Evolutionary conservation across 1,140 invertebrate genomes (phyloP).

Genomic region (Carcinoscorpius rotundicauda): DNA sequence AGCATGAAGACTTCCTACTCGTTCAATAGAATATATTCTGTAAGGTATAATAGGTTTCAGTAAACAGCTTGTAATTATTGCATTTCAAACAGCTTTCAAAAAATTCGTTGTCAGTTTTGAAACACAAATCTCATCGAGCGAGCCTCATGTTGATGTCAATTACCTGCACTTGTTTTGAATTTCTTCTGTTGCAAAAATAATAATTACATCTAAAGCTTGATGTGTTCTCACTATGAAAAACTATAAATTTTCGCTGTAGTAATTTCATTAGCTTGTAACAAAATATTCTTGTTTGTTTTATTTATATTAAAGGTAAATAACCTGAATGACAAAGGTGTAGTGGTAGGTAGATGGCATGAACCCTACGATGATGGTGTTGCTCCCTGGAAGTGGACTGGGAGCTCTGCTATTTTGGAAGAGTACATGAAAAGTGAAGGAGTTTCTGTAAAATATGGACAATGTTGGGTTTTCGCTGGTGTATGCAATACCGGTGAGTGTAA

Average conservation of each 20-base stretch:
- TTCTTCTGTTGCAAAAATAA: too few species aligned
- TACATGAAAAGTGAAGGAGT: constrained; percentile 41
- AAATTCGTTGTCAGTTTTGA: not conserved
- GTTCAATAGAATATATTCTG: too few species aligned
- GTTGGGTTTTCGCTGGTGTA: constrained; percentile 65
- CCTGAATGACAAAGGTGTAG: constrained; percentile 48
- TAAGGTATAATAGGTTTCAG: too few species aligned
- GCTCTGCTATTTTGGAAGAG: constrained; percentile 46
- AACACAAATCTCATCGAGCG: too few species aligned
- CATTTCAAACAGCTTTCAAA: not conserved
- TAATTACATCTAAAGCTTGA: too few species aligned
- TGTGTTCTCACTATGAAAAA: too few species aligned
- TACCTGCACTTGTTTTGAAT: too few species aligned
- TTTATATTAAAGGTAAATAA: constrained; percentile 5
- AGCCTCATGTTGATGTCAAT: too few species aligned
- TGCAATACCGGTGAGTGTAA: constrained; percentile 45
- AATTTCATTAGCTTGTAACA: too few species aligned
- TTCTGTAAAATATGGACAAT: constrained; percentile 61
- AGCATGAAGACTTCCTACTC: too few species aligned
- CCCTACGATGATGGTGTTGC: constrained; percentile 52
- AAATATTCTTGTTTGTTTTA: not conserved
- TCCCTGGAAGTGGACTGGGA: constrained; percentile 47
- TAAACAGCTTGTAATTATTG: too few species aligned
- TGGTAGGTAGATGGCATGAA: constrained; percentile 56
- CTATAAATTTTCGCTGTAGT: too few species aligned